Evolutionary conservation across 2,888 invertebrate species (phyloP), one percentile per base, ranked within the genome.

Genomic region (Esperia sulphurella): DNA sequence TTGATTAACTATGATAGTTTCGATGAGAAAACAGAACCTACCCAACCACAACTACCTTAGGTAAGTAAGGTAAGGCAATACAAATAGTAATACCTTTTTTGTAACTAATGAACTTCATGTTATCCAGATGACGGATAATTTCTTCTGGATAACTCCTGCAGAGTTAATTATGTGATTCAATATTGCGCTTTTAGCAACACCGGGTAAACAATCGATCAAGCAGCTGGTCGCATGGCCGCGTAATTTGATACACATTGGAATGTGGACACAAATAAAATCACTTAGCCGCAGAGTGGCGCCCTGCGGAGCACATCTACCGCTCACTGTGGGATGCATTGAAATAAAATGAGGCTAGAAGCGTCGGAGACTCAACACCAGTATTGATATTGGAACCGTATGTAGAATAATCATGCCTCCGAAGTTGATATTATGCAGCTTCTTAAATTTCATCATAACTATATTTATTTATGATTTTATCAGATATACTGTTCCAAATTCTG

Each of bases 211-310:
- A 87, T 89, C 84, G 82, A 88, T 87, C 88, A 88, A 85, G 61
- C 86, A 83, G 86, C 79, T 86, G 84, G 86, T 72, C 67, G 68
- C 76, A 65, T 70, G 68, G 71, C 63, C 68, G 60, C 69, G 88
- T 88, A 89, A 89, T 88, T 81, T 80, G 88, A 89, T 88, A 89
- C 83, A 83, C 83, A 79, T 83, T 68, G 86, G 81, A 83, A 85
- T 88, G 86, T 85, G 85, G 82, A 81, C 88, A 84, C 87, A 87
- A 88, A 89, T 86, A 87, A 88, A 89, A 87, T 88, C 89, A 89
- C 89, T 89, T 89, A 88, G 83, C 67, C 62, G 71, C 63, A 59
- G 83, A 86, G 86, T 85, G 89, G 88, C 80, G 71, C 78, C 89
- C 86, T 76, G 83, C 68, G 59, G 89, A 51, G 89, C 65, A 58